These are phyloP conservation scores for Dicranocentrus wangi DNA, from an alignment of 2,888 invertebrate genomes.

Conservation along the genomic window DNA sequence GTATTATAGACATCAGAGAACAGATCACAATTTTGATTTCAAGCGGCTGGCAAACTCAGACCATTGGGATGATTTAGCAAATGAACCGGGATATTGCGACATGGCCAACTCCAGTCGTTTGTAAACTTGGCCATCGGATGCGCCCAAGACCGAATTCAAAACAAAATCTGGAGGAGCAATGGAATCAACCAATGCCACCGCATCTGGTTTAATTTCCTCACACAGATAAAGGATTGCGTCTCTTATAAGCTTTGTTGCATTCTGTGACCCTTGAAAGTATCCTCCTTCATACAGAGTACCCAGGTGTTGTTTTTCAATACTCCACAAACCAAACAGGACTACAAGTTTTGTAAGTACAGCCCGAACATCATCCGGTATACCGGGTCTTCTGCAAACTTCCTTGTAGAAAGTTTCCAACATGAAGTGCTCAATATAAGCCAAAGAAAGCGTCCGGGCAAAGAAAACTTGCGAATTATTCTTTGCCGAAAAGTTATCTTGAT, in stretches of 20 bases:
- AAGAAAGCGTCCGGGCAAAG: slow-evolving; percentile 84
- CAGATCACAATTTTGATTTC: slow-evolving; percentile 42
- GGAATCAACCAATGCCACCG: slow-evolving; percentile 87
- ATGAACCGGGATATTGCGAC: slow-evolving; percentile 80
- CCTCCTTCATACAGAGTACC: slow-evolving; percentile 81
- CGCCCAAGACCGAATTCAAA: slow-evolving; percentile 89
- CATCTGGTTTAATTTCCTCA: slow-evolving; percentile 82
- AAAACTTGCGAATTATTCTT: slow-evolving; percentile 91
- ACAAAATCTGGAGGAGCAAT: slow-evolving; percentile 92
- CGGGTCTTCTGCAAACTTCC: slow-evolving; percentile 83
- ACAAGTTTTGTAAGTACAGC: slow-evolving; percentile 79
- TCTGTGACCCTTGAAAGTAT: slow-evolving; percentile 78
- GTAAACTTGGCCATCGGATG: slow-evolving; percentile 88
- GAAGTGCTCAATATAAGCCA: slow-evolving; percentile 83
- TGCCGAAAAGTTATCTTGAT: slow-evolving; percentile 82
- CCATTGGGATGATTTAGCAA: slow-evolving; percentile 86
- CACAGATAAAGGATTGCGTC: slow-evolving; percentile 83
- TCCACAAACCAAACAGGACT: slow-evolving; percentile 81
- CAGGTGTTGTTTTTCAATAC: slow-evolving; percentile 85
- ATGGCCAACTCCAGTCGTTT: slow-evolving; percentile 82
- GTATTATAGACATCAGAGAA: no score
- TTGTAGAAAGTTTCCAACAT: slow-evolving; percentile 49
- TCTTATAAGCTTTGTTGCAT: slow-evolving; percentile 80
- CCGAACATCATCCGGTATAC: slow-evolving; percentile 78
- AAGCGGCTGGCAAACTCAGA: slow-evolving; percentile 75